Base-by-base conservation (phyloP, 1,140 invertebrate genomes). In the Drosophila ogumai region DNA sequence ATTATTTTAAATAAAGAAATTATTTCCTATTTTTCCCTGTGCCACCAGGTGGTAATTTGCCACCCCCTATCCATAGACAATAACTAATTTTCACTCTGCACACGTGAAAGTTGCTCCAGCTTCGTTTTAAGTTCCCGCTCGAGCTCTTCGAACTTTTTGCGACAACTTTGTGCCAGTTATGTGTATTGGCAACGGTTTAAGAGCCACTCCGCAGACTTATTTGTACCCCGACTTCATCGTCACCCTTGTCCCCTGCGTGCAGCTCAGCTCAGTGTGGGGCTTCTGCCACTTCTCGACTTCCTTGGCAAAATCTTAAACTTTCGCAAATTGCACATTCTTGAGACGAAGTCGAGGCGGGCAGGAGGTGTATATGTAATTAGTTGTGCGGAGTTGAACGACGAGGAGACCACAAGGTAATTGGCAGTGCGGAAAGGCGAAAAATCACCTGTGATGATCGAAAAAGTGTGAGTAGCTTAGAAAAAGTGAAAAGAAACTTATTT, bases 31-130 rank as follows among this genome's bases (percentile, higher is more conserved):
- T 17, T 32, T 43, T 13, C 5, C 25, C 22, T 15, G 10, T 49
- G 25, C 12, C 1, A n/a, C 1, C 1, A 9, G 34, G 12, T 41
- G 46, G 7, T 66, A 43, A 65, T 61, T 55, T 67, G 8, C 56
- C 32, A 58, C 50, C 28, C 28, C 25, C 19, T 46, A 38, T 58
- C 36, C 55, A 34, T 44, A 71, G 58, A 78, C 46, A 78, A 78
- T 78, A 72, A 71, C 75, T 78, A 78, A 78, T 78, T 78, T 78
- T 71, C 75, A 46, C 75, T 38, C 55, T 22, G 54, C 75, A 78
- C 65, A 69, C 52, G 57, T 64, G 40, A 55, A 77, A 78, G 57
- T 78, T 77, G 41, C 55, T 31, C 44, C 40, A 40, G 17, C 52
- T 40, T 4, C 25, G 34, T 17, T 34, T 57, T 47, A 17, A 57